Percentiles rank a stretch among this genome's conserved stretches.
Evolutionary conservation across 2,888 invertebrate species (phyloP).

Genomic region (Zootermopsis nevadensis): DNA sequence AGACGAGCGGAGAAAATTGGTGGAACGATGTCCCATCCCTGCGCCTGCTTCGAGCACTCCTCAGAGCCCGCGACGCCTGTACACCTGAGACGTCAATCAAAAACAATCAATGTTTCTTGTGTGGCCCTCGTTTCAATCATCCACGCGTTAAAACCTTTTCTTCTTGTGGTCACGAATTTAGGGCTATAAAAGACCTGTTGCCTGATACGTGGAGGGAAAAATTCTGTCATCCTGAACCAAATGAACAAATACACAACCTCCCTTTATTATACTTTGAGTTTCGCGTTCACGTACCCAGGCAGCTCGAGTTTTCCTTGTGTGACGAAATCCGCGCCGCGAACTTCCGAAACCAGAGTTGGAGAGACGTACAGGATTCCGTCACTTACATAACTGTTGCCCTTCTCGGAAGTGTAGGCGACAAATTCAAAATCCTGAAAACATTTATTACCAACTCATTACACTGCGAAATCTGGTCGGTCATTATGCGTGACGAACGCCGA

Average conservation of each 20-base stretch:
- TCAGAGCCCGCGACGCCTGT: conserved; percentile 57
- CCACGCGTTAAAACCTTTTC: neutral
- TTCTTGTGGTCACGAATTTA: neutral
- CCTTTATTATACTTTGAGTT: neutral
- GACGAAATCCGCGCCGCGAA: conserved; percentile 57
- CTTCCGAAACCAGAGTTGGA: conserved; percentile 57
- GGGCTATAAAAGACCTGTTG: neutral
- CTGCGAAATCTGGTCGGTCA: too few species aligned
- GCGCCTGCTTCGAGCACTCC: conserved; percentile 61
- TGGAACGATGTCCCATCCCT: conserved; percentile 71
- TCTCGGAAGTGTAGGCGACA: conserved; percentile 46
- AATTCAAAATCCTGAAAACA: conserved; percentile 49
- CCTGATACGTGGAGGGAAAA: too few species aligned
- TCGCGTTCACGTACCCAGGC: conserved; percentile 55
- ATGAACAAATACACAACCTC: too few species aligned
- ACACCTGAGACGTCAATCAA: conserved; percentile 60
- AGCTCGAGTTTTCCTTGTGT: conserved; percentile 57
- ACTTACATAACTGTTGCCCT: conserved; percentile 54
- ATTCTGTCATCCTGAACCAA: too few species aligned
- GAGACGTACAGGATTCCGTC: conserved; percentile 57
- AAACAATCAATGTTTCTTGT: neutral
- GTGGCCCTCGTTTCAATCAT: neutral
- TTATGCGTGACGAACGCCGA: too few species aligned
- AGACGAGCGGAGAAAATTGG: conserved; percentile 75
- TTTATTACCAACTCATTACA: too few species aligned